Conservation (phyloP, 2,797 vertebrate genomes). For the Hydrocynus forskahlii region DNA sequence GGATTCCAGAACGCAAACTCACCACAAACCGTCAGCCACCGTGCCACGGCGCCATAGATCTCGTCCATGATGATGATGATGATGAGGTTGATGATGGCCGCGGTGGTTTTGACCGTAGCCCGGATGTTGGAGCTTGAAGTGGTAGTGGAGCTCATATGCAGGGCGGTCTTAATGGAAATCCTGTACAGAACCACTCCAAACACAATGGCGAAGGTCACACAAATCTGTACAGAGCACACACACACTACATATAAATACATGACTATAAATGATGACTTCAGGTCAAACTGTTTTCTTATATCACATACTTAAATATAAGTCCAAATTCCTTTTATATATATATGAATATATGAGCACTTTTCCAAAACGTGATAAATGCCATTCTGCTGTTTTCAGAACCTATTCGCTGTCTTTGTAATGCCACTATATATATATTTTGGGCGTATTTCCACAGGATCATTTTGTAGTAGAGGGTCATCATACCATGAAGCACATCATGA, state of each 20-base stretch:
- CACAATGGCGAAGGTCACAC: constrained; percentile 89
- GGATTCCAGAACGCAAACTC: constrained; percentile 60
- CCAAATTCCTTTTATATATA: no score
- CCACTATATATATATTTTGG: neutral
- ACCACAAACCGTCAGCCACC: constrained; percentile 92
- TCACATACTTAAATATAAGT: no score
- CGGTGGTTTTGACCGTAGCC: constrained; percentile 94
- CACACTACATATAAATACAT: no score
- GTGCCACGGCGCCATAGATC: constrained; percentile 87
- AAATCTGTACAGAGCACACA: constrained; percentile 74
- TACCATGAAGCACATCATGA: constrained; percentile 91
- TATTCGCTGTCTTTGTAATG: no score
- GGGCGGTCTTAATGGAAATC: constrained; percentile 88
- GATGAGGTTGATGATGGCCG: constrained; percentile 94
- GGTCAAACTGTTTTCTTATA: neutral
- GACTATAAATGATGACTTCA: neutral
- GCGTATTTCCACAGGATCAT: neutral
- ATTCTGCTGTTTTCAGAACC: no score
- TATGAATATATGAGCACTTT: no score
- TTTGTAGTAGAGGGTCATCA: constrained; percentile 26
- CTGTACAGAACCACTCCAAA: constrained; percentile 95
- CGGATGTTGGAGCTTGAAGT: constrained; percentile 85
- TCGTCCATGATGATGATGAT: constrained; percentile 97
- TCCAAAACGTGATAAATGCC: no score
- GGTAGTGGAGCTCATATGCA: constrained; percentile 87